Conservation (phyloP, 2,888 invertebrate genomes). For the Hirtodrosophila trivittata region DNA sequence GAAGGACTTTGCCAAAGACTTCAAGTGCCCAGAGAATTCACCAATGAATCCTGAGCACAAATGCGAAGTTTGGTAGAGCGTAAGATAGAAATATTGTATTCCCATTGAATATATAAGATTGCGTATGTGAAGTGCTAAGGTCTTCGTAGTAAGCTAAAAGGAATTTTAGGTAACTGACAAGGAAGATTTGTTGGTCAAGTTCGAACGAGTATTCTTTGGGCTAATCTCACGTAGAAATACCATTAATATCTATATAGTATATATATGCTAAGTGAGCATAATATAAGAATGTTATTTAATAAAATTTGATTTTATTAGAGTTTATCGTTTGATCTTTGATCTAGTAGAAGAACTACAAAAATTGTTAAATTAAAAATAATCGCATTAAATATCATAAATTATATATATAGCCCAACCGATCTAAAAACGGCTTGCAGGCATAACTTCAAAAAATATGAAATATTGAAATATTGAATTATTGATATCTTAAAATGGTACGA, state of each 20-base stretch:
- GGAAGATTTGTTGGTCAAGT: conserved; percentile 37
- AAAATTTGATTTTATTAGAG: conserved; percentile 59
- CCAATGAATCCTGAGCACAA: conserved; percentile 97
- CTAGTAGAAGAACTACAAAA: background rate
- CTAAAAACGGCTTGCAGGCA: too few species aligned
- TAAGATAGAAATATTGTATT: conserved; percentile 23
- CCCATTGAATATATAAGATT: conserved; percentile 24
- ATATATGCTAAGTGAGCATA: conserved; percentile 55
- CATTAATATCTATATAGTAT: conserved; percentile 45
- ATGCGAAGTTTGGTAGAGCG: conserved; percentile 93
- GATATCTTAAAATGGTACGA: too few species aligned
- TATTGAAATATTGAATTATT: too few species aligned
- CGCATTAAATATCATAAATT: too few species aligned
- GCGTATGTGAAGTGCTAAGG: conserved; percentile 9
- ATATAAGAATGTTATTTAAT: conserved; percentile 64
- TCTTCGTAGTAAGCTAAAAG: conserved; percentile 24
- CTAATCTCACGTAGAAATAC: conserved; percentile 60
- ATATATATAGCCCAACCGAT: too few species aligned
- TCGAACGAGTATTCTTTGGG: conserved; percentile 25
- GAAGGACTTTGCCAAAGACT: conserved; percentile 94
- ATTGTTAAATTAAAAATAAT: background rate
- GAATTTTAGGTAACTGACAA: conserved; percentile 28
- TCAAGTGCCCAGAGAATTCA: conserved; percentile 92
- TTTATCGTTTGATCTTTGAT: too few species aligned
- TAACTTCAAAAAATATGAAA: too few species aligned